These are phyloP conservation scores for Sussaba pulchella DNA, from an alignment of 2,888 invertebrate genomes.

Conservation along the genomic window DNA sequence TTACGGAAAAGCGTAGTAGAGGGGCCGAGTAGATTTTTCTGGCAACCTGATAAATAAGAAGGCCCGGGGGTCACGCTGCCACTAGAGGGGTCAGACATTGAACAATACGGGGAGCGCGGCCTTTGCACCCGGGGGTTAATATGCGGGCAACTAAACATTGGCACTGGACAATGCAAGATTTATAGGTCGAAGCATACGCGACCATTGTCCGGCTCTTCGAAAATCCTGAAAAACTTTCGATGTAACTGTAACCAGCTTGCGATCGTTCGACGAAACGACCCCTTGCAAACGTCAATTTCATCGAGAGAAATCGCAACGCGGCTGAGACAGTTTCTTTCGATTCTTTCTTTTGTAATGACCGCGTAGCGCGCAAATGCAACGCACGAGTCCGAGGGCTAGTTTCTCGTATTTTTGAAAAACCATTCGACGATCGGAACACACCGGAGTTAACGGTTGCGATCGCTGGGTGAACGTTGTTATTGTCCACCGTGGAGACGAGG, in stretches of 20 bases:
- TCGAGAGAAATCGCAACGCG: conserved; percentile 53
- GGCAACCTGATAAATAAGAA: conserved; percentile 82
- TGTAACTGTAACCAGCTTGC: not conserved
- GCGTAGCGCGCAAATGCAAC: conserved; percentile 24
- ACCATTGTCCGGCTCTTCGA: conserved; percentile 66
- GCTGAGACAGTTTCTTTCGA: conserved; percentile 32
- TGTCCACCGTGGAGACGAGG: conserved; percentile 8
- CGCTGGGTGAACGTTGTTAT: conserved; percentile 38
- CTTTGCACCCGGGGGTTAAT: conserved; percentile 83
- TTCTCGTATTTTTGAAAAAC: conserved; percentile 39
- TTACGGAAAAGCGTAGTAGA: conserved; percentile 44
- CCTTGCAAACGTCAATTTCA: conserved; percentile 47
- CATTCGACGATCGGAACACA: conserved; percentile 18
- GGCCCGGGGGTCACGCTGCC: conserved; percentile 76
- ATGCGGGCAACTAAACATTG: conserved; percentile 84
- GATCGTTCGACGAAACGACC: conserved; percentile 46
- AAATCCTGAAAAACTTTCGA: conserved; percentile 34
- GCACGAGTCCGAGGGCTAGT: too few relatives aligned
- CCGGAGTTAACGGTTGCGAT: too few relatives aligned
- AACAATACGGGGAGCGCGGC: conserved; percentile 80
- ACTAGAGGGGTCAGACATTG: conserved; percentile 80
- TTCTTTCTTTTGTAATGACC: conserved; percentile 27
- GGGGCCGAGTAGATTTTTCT: conserved; percentile 51
- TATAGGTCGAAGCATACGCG: conserved; percentile 79
- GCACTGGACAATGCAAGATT: conserved; percentile 82